Percentiles rank a stretch among this genome's conserved stretches.
Evolutionary conservation across 2,888 invertebrate species (phyloP).

Genomic region (Petrophora chlorosata): DNA sequence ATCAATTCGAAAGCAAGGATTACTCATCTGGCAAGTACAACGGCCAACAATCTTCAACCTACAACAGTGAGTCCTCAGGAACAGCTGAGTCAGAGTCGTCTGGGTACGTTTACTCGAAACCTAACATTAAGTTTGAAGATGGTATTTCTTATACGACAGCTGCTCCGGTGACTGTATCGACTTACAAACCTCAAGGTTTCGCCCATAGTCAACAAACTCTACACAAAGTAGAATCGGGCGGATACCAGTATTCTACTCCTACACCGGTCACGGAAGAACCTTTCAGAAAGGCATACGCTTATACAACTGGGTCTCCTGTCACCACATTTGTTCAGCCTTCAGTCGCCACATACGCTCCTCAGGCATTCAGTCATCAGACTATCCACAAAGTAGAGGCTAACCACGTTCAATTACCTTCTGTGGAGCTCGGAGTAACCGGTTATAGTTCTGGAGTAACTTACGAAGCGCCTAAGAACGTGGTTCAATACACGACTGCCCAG

Average conservation of each 20-base stretch:
- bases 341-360: conserved; percentile 53
- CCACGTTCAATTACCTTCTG: conserved; percentile 46
- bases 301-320: conserved; percentile 66
- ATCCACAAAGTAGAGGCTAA: conserved; percentile 57
- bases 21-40: conserved; percentile 31
- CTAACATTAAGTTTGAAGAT: conserved; percentile 67
- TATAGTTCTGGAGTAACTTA: conserved; percentile 44
- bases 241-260: conserved; percentile 62
- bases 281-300: conserved; percentile 70
- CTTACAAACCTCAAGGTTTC: conserved; percentile 65
- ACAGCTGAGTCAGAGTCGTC: conserved; percentile 41
- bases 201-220: conserved; percentile 64
- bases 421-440: conserved; percentile 40
- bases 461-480: conserved; percentile 45
- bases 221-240: conserved; percentile 58
- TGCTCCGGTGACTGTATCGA: conserved; percentile 62
- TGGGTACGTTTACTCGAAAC: conserved; percentile 67
- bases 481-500: conserved; percentile 55
- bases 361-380: conserved; percentile 64
- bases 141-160: conserved; percentile 64
- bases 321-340: conserved; percentile 57
- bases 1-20: conserved; percentile 51
- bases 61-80: conserved; percentile 26
- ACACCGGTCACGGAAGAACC: conserved; percentile 67
- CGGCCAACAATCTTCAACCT: conserved; percentile 12